Conservation (phyloP, 2,888 invertebrate species). For the Drosophila cognata region DNA sequence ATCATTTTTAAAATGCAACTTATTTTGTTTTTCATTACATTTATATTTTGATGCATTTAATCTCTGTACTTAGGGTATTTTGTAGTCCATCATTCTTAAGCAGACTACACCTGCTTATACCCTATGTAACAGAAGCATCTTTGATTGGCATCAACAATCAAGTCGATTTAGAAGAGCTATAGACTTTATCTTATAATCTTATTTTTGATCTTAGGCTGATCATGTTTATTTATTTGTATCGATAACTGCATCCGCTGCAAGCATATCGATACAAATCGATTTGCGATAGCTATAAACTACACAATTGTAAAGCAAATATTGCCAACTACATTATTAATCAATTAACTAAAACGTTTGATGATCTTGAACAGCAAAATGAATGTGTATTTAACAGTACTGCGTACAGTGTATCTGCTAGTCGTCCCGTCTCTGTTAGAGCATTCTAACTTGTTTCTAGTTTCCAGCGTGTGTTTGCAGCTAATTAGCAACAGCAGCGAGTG, state of each 20-base stretch:
- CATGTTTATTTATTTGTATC: fast-evolving
- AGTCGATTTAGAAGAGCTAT: not conserved
- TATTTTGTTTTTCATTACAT: too few relatives aligned
- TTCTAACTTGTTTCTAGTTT: not conserved
- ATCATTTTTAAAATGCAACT: not conserved
- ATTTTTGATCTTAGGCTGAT: not conserved
- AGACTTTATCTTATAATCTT: not conserved
- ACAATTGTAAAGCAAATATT: not conserved
- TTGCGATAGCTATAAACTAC: not conserved
- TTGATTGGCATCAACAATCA: not conserved
- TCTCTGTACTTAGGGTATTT: not conserved
- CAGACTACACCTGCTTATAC: not conserved
- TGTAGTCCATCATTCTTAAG: not conserved
- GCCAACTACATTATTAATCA: too few relatives aligned
- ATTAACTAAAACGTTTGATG: not conserved
- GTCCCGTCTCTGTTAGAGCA: not conserved
- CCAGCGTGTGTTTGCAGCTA: conserved; percentile 31
- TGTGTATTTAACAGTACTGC: not conserved
- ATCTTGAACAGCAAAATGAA: not conserved
- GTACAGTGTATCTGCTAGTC: not conserved
- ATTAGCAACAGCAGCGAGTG: conserved; percentile 57
- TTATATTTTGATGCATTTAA: not conserved
- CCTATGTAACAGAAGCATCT: not conserved
- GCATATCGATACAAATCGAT: not conserved
- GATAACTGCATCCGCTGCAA: not conserved